Conservation (phyloP, 1,140 invertebrate species). For the Rhizoglyphus robini region DNA sequence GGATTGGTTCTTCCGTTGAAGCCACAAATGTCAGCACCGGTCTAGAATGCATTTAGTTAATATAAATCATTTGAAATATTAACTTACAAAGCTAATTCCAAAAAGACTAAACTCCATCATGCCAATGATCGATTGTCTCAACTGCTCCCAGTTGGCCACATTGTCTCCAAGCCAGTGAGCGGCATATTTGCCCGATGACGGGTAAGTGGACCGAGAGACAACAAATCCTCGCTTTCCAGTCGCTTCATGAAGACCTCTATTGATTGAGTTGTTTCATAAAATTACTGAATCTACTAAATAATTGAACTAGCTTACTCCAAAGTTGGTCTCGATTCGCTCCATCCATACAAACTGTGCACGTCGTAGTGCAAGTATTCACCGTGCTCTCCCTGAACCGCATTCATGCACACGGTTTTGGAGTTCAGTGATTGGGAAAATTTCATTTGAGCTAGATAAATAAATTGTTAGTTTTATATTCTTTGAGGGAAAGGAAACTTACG, state of each 20-base stretch:
- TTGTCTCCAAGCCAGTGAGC: conserved; percentile 75
- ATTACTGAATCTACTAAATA: too few species aligned
- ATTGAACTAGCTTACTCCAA: conserved; percentile 44
- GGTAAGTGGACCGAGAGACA: too few species aligned
- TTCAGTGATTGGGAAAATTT: conserved; percentile 43
- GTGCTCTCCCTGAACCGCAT: neutral
- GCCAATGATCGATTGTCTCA: conserved; percentile 30
- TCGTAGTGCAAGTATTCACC: conserved; percentile 34
- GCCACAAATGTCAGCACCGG: too few species aligned
- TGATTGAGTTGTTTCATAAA: too few species aligned
- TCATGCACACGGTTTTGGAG: conserved; percentile 28
- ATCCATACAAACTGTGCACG: too few species aligned
- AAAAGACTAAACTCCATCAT: too few species aligned
- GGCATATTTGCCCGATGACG: conserved; percentile 59
- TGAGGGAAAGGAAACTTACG: neutral
- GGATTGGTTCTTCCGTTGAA: too few species aligned
- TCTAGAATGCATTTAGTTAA: too few species aligned
- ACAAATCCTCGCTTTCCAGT: conserved; percentile 41
- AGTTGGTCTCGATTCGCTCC: conserved; percentile 55
- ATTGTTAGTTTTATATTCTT: too few species aligned
- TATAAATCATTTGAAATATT: too few species aligned
- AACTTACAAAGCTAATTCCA: too few species aligned
- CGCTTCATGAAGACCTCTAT: neutral
- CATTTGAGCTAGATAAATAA: too few species aligned
- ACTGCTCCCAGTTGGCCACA: neutral